Evolutionary conservation across 2,113 vertebrate species (phyloP).

Genomic region (Gobiocypris rarus): DNA sequence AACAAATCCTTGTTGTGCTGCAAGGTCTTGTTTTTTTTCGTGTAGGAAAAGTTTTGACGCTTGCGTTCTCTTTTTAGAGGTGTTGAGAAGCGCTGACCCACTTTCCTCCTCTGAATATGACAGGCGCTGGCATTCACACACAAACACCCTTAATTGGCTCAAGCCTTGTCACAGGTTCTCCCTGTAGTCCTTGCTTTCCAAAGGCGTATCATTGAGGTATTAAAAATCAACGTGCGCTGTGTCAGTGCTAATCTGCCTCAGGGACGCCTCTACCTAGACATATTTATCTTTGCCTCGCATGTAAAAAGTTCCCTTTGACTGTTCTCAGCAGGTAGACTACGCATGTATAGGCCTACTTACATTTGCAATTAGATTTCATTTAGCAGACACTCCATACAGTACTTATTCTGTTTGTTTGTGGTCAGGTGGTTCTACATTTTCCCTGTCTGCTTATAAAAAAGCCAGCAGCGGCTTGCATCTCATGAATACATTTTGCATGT

Average conservation of each 20-base stretch:
- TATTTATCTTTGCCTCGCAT: constrained; percentile 32
- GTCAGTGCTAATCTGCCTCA: constrained; percentile 54
- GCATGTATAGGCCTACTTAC: constrained; percentile 23
- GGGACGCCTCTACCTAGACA: constrained; percentile 62
- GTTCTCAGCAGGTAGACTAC: constrained; percentile 2
- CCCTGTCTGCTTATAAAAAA: background rate
- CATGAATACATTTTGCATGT: constrained; percentile 33
- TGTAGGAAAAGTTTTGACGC: constrained; percentile 51
- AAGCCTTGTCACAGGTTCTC: constrained; percentile 63
- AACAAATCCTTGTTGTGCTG: constrained; percentile 7
- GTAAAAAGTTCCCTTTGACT: constrained; percentile 29
- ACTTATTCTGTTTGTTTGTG: background rate
- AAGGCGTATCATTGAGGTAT: constrained; percentile 60
- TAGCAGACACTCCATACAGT: background rate
- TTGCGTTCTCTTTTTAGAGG: constrained; percentile 43
- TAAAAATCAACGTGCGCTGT: constrained; percentile 64
- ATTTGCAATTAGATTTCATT: constrained; percentile 32
- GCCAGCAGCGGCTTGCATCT: background rate
- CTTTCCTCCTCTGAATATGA: constrained; percentile 63
- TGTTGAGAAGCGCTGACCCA: constrained; percentile 58
- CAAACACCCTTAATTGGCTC: constrained; percentile 71
- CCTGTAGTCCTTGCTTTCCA: constrained; percentile 55
- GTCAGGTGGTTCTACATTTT: constrained; percentile 29
- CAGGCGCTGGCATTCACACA: constrained; percentile 52
- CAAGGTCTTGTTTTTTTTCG: background rate